Percentiles rank a stretch among this genome's conserved stretches.
Conservation (phyloP, 2,113 vertebrate species). For the Myanophis thanlyinensis region DNA sequence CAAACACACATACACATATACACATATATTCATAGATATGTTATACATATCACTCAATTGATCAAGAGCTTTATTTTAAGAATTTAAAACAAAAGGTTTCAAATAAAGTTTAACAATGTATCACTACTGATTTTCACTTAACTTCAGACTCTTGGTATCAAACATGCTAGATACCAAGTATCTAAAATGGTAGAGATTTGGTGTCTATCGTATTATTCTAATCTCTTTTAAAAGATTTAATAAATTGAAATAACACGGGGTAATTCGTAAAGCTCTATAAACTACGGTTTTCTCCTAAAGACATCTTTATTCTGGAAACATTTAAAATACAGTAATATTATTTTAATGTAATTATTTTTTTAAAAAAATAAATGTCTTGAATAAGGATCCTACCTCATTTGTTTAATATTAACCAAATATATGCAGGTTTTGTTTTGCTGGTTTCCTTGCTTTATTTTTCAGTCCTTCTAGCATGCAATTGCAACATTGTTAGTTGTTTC, state of each 20-base stretch:
- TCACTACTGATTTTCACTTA: background rate
- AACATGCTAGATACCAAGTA: background rate
- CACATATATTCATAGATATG: no score
- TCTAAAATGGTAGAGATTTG: background rate
- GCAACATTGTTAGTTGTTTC: conserved; percentile 68
- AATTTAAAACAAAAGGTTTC: background rate
- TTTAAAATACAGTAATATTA: background rate
- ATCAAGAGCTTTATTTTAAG: background rate
- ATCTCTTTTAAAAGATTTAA: background rate
- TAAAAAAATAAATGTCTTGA: conserved; percentile 12
- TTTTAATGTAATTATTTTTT: background rate
- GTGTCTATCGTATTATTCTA: conserved; percentile 8
- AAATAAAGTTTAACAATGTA: background rate
- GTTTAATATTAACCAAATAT: conserved; percentile 50
- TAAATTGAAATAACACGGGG: background rate
- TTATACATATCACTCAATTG: background rate
- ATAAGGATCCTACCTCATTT: conserved; percentile 7
- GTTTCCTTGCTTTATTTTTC: conserved; percentile 58
- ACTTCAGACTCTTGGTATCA: background rate
- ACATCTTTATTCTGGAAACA: conserved; percentile 31
- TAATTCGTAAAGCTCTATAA: conserved; percentile 13
- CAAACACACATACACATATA: no score
- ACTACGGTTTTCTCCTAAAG: conserved; percentile 34
- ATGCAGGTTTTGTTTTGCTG: conserved; percentile 58
- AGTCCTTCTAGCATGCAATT: conserved; percentile 58